Evolutionary conservation across 2,888 invertebrate species (phyloP).

Genomic region (Latrodectus elegans): DNA sequence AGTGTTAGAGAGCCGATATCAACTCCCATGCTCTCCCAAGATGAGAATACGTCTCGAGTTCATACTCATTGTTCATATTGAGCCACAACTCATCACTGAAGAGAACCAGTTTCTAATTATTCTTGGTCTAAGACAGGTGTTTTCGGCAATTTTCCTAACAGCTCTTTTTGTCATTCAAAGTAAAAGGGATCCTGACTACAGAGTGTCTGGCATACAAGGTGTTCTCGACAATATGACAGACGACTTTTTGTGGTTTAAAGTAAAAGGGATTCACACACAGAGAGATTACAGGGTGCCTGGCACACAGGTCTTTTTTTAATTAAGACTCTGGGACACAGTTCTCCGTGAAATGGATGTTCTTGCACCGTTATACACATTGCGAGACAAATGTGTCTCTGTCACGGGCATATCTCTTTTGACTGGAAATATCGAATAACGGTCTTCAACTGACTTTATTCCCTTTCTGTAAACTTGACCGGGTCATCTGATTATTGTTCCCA

Average conservation of each 20-base stretch:
- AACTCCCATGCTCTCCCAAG: not conserved
- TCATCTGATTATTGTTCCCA: not conserved
- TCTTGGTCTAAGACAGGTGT: not conserved
- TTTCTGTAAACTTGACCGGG: too few species aligned
- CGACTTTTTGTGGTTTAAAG: too few species aligned
- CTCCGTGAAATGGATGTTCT: not conserved
- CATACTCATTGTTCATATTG: not conserved
- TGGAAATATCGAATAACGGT: not conserved
- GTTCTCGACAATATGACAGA: too few species aligned
- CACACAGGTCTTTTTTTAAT: too few species aligned
- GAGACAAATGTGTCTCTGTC: not conserved
- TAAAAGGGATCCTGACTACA: not conserved
- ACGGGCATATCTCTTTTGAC: not conserved
- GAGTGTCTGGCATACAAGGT: too few species aligned
- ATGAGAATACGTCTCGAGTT: not conserved
- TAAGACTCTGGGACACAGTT: not conserved
- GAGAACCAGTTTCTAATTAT: not conserved
- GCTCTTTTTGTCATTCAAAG: not conserved
- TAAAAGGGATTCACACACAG: too few species aligned
- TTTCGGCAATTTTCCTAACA: not conserved
- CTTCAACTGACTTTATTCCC: not conserved
- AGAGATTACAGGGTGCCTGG: too few species aligned
- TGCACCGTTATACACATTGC: not conserved
- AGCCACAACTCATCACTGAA: not conserved
- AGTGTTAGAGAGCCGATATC: not conserved